A percentile compares a stretch with the other conserved stretches of the same genome.
phyloP scores from a whole-genome alignment of 2,888 invertebrate genomes.

The Protophormia terraenovae region DNA sequence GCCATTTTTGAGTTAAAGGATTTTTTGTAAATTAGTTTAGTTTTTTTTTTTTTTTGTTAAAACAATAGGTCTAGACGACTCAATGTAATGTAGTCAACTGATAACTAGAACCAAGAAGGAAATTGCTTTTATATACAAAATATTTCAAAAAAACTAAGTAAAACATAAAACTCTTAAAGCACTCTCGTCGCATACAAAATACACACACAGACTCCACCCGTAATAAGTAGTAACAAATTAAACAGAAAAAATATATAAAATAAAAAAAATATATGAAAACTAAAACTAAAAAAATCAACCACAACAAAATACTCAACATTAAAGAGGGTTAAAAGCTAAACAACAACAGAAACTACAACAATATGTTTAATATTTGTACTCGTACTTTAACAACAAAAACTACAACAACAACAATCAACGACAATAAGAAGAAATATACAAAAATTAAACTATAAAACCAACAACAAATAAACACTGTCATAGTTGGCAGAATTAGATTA shows the following conservation, averaged over 20 bases:
- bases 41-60: slow-evolving; percentile 65
- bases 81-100: slow-evolving; percentile 81
- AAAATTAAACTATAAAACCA: slow-evolving; percentile 37
- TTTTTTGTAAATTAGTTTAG: slow-evolving; percentile 67
- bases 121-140: slow-evolving; percentile 80
- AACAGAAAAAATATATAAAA: neutral
- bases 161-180: slow-evolving; percentile 39
- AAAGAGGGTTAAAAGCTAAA: slow-evolving; percentile 65
- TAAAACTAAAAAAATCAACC: slow-evolving; percentile 11
- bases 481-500: slow-evolving; percentile 64
- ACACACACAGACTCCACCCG: slow-evolving; percentile 61
- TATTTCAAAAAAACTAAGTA: slow-evolving; percentile 36
- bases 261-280: slow-evolving; percentile 25
- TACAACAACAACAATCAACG: slow-evolving; percentile 6
- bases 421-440: neutral
- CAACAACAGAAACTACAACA: slow-evolving; percentile 44
- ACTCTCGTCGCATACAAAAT: slow-evolving; percentile 34
- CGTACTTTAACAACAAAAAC: no score
- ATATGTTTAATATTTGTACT: slow-evolving; percentile 42
- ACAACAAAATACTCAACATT: slow-evolving; percentile 40
- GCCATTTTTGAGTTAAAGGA: slow-evolving; percentile 77
- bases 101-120: slow-evolving; percentile 82
- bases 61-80: slow-evolving; percentile 73
- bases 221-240: slow-evolving; percentile 48
- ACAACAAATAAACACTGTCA: slow-evolving; percentile 53